A percentile compares a stretch with the other conserved stretches of the same genome.
These are phyloP conservation scores for Mola mola DNA, from an alignment of 2,113 vertebrate species.

Conservation along the genomic window DNA sequence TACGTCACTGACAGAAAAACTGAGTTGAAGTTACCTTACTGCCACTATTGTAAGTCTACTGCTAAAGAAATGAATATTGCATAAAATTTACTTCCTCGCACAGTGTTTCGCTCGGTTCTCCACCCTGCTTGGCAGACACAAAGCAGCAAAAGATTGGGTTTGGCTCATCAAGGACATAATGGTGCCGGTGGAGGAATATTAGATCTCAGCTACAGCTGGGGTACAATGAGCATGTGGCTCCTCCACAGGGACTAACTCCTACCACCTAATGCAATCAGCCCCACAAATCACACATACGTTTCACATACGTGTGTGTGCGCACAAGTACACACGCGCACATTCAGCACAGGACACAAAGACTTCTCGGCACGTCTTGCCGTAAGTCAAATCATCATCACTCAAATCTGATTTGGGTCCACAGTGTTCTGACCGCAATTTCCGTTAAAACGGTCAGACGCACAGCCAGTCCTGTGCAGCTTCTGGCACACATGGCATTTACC, in stretches of 20 bases:
- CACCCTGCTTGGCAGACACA: constrained; percentile 61
- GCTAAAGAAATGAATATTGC: constrained; percentile 35
- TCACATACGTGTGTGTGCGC: constrained; percentile 3
- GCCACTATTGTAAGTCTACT: constrained; percentile 9
- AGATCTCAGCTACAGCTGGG: constrained; percentile 79
- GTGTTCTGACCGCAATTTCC: constrained; percentile 69
- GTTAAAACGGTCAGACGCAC: constrained; percentile 59
- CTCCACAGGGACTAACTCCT: constrained; percentile 72
- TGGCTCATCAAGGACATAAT: constrained; percentile 73
- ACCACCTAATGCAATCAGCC: constrained; percentile 77
- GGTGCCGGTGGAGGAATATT: constrained; percentile 75
- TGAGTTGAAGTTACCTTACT: constrained; percentile 14
- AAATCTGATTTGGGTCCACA: constrained; percentile 70
- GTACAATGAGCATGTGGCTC: constrained; percentile 65
- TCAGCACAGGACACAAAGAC: constrained; percentile 53
- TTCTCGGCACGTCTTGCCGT: constrained; percentile 40
- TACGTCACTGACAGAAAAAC: background rate
- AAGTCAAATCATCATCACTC: constrained; percentile 69
- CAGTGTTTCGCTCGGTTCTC: constrained; percentile 42
- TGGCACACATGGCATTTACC: constrained; percentile 22
- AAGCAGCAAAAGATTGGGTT: constrained; percentile 73
- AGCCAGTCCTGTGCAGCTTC: constrained; percentile 26
- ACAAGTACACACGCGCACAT: background rate
- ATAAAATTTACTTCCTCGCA: constrained; percentile 28
- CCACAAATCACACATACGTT: constrained; percentile 57